phyloP scores from a whole-genome alignment of 1,140 invertebrate species.

The Brachionus sp. region DNA sequence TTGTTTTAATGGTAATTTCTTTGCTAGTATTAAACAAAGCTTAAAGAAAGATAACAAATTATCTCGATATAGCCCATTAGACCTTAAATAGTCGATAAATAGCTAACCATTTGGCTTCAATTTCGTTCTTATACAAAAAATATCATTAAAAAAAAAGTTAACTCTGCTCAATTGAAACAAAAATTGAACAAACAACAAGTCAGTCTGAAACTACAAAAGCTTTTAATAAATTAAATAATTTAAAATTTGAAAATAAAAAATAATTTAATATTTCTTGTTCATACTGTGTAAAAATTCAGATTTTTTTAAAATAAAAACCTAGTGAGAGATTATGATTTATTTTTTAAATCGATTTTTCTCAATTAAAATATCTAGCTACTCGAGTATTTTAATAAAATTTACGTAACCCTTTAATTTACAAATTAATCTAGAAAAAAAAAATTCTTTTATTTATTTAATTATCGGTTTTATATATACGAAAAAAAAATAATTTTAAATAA shows the following conservation, averaged over 20 bases:
- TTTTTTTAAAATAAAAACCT: too few species aligned
- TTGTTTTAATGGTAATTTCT: too few species aligned
- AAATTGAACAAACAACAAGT: background rate
- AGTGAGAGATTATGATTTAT: background rate
- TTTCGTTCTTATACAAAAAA: background rate
- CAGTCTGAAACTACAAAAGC: too few species aligned
- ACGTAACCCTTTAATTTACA: background rate
- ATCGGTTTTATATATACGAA: background rate
- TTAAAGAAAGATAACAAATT: background rate
- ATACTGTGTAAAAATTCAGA: too few species aligned
- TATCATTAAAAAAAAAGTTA: background rate
- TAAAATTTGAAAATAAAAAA: too few species aligned
- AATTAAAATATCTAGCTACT: background rate
- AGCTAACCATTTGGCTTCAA: background rate
- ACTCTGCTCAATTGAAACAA: background rate
- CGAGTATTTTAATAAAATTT: constrained; percentile 9
- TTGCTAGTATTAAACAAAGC: background rate
- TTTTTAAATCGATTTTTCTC: background rate
- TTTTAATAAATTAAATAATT: too few species aligned
- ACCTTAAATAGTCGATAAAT: background rate
- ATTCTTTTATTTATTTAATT: constrained; percentile 9
- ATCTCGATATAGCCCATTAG: background rate
- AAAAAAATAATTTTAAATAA: background rate
- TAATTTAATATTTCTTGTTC: too few species aligned
- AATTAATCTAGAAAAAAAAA: constrained; percentile 27